Evolutionary conservation across 1,140 invertebrate genomes (phyloP).

Genomic region (Ericerus pela): DNA sequence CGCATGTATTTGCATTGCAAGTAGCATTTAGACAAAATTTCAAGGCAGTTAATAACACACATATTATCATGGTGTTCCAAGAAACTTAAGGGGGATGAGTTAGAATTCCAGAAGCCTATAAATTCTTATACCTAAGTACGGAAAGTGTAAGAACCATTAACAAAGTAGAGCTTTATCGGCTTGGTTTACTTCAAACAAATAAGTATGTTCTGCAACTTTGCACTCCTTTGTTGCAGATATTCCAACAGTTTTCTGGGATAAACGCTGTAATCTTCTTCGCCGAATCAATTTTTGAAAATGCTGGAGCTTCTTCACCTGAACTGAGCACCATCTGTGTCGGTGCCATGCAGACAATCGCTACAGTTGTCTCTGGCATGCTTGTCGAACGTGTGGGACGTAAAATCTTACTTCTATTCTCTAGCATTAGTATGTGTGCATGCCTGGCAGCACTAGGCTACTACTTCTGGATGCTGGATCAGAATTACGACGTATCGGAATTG

Average conservation of each 20-base stretch:
- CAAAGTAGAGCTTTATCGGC: no score
- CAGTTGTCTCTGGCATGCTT: slow-evolving; percentile 62
- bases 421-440: slow-evolving; percentile 54
- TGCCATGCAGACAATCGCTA: slow-evolving; percentile 53
- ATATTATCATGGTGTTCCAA: no score
- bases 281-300: slow-evolving; percentile 48
- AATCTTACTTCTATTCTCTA: slow-evolving; percentile 66
- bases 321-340: slow-evolving; percentile 55
- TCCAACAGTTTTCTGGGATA: slow-evolving; percentile 71
- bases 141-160: no score
- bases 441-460: slow-evolving; percentile 53
- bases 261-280: slow-evolving; percentile 73
- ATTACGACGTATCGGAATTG: slow-evolving; percentile 29
- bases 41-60: no score
- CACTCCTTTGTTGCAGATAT: slow-evolving; percentile 23
- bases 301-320: slow-evolving; percentile 33
- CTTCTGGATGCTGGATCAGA: slow-evolving; percentile 47
- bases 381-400: slow-evolving; percentile 75
- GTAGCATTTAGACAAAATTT: no score
- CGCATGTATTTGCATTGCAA: no score
- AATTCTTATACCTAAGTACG: no score
- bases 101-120: no score
- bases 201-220: background rate
- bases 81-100: no score
- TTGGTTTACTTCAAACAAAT: background rate